Evolutionary conservation across 2,797 vertebrate genomes (phyloP).

Genomic region (Simalia tracyae): DNA sequence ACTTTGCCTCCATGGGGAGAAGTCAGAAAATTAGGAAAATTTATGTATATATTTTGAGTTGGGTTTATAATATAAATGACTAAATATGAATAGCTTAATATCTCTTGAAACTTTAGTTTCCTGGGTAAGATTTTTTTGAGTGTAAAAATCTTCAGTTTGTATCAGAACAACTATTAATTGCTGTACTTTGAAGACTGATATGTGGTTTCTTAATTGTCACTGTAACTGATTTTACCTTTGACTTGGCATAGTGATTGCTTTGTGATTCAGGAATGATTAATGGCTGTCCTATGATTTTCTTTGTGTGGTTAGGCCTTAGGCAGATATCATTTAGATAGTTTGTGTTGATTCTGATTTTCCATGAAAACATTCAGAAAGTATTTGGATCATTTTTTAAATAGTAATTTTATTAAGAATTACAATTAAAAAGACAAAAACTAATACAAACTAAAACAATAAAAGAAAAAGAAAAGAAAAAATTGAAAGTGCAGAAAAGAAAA

Average conservation of each 20-base stretch:
- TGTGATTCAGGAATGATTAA: conserved; percentile 70
- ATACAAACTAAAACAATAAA: neutral
- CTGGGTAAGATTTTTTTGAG: conserved; percentile 23
- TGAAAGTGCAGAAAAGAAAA: neutral
- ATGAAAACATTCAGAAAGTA: conserved; percentile 48
- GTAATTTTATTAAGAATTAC: too few relatives aligned
- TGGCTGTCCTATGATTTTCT: conserved; percentile 56
- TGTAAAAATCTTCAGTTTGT: conserved; percentile 27
- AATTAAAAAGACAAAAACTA: too few relatives aligned
- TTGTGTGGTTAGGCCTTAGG: conserved; percentile 36
- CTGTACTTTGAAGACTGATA: conserved; percentile 53
- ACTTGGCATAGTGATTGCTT: conserved; percentile 59
- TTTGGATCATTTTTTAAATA: conserved; percentile 45
- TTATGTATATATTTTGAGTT: conserved; percentile 20
- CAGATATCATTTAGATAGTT: conserved; percentile 46
- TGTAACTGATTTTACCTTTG: conserved; percentile 73
- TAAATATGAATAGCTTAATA: conserved; percentile 10
- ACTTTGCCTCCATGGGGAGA: conserved; percentile 28
- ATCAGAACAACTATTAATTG: conserved; percentile 45
- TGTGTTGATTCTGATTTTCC: conserved; percentile 54
- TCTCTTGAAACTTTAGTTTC: conserved; percentile 39
- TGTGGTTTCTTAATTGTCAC: conserved; percentile 63
- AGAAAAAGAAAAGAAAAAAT: neutral
- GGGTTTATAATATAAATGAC: conserved; percentile 40
- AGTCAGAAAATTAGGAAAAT: conserved; percentile 32